These are phyloP conservation scores for Polietes domitor DNA, from an alignment of 2,888 invertebrate species.

Conservation along the genomic window DNA sequence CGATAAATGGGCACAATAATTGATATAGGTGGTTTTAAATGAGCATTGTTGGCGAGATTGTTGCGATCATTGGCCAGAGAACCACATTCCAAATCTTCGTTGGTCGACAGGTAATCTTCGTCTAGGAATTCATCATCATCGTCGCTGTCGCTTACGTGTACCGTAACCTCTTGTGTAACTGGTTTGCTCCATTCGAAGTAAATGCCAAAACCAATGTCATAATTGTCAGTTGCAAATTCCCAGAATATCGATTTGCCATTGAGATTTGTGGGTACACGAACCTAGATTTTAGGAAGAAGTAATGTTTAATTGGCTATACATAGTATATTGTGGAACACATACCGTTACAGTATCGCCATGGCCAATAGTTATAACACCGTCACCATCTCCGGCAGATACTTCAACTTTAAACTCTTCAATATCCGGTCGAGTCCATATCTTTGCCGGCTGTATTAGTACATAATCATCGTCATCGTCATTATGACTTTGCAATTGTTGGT, in stretches of 20 bases:
- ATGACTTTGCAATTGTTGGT: conserved; percentile 70
- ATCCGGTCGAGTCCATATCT: conserved; percentile 97
- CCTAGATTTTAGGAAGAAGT: conserved; percentile 76
- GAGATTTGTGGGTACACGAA: conserved; percentile 96
- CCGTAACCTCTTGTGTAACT: conserved; percentile 90
- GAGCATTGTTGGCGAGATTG: conserved; percentile 66
- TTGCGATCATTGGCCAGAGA: conserved; percentile 75
- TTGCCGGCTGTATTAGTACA: conserved; percentile 86
- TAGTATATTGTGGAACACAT: conserved; percentile 59
- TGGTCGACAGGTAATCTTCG: conserved; percentile 80
- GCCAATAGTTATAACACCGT: conserved; percentile 95
- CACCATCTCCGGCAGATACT: conserved; percentile 89
- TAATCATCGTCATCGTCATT: conserved; percentile 78
- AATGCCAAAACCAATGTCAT: conserved; percentile 98
- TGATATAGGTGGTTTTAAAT: conserved; percentile 82
- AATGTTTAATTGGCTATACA: conserved; percentile 30
- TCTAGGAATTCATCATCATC: conserved; percentile 84
- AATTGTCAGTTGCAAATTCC: conserved; percentile 99
- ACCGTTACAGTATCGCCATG: conserved; percentile 99
- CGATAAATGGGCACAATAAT: conserved; percentile 97
- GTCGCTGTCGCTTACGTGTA: conserved; percentile 96
- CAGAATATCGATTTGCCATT: conserved; percentile 97
- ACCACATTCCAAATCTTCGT: conserved; percentile 86
- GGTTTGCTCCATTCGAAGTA: conserved; percentile 99
- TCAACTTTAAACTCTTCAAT: conserved; percentile 94